Conservation (phyloP, 2,113 vertebrate species). For the Halcyon senegalensis region DNA sequence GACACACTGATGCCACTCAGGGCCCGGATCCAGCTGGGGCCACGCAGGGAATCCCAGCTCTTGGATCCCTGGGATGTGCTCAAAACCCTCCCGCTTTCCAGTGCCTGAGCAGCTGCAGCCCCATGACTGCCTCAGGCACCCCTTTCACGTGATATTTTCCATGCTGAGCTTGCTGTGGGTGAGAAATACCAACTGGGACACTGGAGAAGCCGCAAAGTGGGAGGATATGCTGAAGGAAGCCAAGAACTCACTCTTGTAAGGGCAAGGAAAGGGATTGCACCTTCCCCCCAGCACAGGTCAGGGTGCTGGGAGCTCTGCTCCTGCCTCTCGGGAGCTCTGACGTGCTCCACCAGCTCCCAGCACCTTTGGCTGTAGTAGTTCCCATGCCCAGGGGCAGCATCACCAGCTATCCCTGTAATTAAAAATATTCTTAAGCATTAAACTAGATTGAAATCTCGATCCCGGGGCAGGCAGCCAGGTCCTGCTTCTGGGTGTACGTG, state of each 20-base stretch:
- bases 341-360: not conserved
- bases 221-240: not conserved
- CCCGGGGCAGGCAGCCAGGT: constrained; percentile 1
- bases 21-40: not conserved
- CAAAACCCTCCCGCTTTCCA: not conserved
- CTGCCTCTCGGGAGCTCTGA: not conserved
- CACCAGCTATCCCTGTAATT: not conserved
- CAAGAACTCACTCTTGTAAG: not conserved
- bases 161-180: not conserved
- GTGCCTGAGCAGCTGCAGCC: not conserved
- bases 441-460: not conserved
- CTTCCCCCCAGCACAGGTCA: rapidly evolving
- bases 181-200: not conserved
- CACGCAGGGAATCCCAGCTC: not conserved
- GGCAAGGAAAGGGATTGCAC: not conserved
- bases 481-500: not conserved
- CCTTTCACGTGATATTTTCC: not conserved
- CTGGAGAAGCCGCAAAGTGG: not conserved
- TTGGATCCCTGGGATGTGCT: not conserved
- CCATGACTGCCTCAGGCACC: not conserved
- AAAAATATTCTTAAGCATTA: not conserved
- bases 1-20: rapidly evolving
- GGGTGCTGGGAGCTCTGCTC: not conserved
- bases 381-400: not conserved
- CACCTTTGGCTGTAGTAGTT: not conserved